Conservation (phyloP, 35 echinoderm and acorn worm genomes). For the Holothuria glaberrima region DNA sequence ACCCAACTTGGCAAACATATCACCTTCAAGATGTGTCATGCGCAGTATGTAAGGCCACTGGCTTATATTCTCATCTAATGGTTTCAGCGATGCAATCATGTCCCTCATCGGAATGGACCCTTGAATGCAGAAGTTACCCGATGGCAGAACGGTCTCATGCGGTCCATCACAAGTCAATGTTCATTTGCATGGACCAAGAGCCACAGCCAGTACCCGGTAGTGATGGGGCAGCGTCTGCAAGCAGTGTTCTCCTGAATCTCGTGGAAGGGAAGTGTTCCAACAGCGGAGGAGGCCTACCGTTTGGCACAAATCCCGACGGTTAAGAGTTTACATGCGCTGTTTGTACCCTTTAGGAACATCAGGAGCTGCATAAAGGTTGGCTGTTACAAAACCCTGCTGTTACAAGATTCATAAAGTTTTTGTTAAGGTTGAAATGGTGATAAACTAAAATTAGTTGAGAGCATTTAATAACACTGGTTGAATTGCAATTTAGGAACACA, state of each 20-base stretch:
- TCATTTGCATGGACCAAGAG: slow-evolving; percentile 20
- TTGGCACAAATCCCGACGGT: not conserved
- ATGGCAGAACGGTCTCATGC: slow-evolving; percentile 28
- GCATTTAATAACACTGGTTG: too few species aligned
- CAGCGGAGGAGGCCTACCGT: slow-evolving; percentile 34
- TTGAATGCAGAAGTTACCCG: slow-evolving; percentile 40
- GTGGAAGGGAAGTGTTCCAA: slow-evolving; percentile 34
- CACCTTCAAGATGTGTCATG: slow-evolving; percentile 19
- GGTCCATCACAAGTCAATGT: not conserved
- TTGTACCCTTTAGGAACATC: not conserved
- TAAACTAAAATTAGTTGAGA: too few species aligned
- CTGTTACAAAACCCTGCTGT: too few species aligned
- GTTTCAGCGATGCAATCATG: slow-evolving; percentile 18
- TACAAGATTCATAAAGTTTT: too few species aligned
- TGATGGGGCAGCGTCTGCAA: not conserved
- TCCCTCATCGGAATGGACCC: slow-evolving; percentile 37
- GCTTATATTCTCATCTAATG: not conserved
- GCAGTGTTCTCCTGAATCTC: not conserved
- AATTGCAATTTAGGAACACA: too few species aligned
- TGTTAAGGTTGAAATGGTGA: too few species aligned
- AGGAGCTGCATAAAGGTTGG: too few species aligned
- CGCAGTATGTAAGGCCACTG: slow-evolving; percentile 14
- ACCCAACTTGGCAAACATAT: not conserved
- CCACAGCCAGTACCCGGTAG: not conserved
- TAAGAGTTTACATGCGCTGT: slow-evolving; percentile 44